Evolutionary conservation across 2,888 invertebrate genomes (phyloP).

Genomic region (Operophtera brumata): DNA sequence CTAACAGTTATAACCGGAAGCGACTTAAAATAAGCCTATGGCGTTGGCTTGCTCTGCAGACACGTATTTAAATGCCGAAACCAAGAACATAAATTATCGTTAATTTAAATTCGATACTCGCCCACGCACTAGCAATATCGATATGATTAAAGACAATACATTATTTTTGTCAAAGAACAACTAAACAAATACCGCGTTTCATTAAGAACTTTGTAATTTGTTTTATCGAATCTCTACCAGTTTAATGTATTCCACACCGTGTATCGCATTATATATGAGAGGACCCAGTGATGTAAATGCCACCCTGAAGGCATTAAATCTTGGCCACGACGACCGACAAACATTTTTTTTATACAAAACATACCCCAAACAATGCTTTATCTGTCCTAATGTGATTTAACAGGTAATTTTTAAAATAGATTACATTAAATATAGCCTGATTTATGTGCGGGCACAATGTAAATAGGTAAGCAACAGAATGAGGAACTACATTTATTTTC

Average conservation of each 20-base stretch:
- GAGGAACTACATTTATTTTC: conserved; percentile 81
- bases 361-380: conserved; percentile 74
- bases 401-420: conserved; percentile 78
- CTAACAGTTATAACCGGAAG: conserved; percentile 57
- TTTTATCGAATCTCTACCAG: conserved; percentile 40
- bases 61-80: conserved; percentile 57
- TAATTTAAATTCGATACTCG: conserved; percentile 70
- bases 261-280: conserved; percentile 49
- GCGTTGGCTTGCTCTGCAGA: conserved; percentile 38
- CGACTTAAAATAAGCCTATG: conserved; percentile 59
- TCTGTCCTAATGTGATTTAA: conserved; percentile 80
- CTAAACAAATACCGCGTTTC: conserved; percentile 31
- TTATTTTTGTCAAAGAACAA: conserved; percentile 39
- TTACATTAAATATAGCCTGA: conserved; percentile 71
- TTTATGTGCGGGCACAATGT: conserved; percentile 71
- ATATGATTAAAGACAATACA: conserved; percentile 56
- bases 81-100: conserved; percentile 64
- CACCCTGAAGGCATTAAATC: conserved; percentile 76
- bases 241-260: conserved; percentile 41
- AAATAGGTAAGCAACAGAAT: conserved; percentile 77
- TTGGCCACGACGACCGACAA: conserved; percentile 65
- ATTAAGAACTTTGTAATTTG: conserved; percentile 32
- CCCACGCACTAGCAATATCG: conserved; percentile 60
- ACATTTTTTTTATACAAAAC: conserved; percentile 66
- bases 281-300: conserved; percentile 62